phyloP scores from a whole-genome alignment of 2,797 vertebrate species.

The Hirundo rustica region DNA sequence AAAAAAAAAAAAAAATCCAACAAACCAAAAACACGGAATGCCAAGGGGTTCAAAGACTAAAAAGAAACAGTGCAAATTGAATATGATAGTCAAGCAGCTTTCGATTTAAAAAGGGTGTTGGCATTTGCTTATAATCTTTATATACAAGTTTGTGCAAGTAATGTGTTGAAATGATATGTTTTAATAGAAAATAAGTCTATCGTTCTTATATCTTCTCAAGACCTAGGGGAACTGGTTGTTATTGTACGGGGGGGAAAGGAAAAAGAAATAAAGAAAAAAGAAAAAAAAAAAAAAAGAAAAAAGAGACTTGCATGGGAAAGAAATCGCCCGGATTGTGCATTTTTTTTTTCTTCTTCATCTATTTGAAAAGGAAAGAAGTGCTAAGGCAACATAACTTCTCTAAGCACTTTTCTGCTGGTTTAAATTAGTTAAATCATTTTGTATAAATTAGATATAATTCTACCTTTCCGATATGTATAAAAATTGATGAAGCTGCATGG shows the following conservation, averaged over 20 bases:
- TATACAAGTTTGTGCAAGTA: conserved; percentile 80
- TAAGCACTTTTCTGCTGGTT: conserved; percentile 88
- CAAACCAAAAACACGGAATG: conserved; percentile 37
- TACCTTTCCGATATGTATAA: conserved; percentile 85
- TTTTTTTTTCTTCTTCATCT: conserved; percentile 62
- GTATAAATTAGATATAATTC: conserved; percentile 89
- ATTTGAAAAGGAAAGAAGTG: conserved; percentile 83
- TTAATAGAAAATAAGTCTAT: conserved; percentile 73
- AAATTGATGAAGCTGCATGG: conserved; percentile 88
- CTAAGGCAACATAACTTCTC: conserved; percentile 88
- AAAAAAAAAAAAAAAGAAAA: not conserved
- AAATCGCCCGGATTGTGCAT: conserved; percentile 79
- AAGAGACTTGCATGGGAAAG: conserved; percentile 72
- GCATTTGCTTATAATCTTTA: conserved; percentile 78
- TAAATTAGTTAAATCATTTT: conserved; percentile 85
- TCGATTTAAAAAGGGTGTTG: conserved; percentile 77
- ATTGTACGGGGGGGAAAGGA: not conserved
- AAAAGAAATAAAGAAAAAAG: not conserved
- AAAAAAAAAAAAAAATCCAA: conserved; percentile 1
- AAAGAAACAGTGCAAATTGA: conserved; percentile 84
- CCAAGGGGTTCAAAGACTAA: conserved; percentile 68
- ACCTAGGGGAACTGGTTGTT: conserved; percentile 68
- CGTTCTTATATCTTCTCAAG: conserved; percentile 64
- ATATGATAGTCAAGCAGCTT: conserved; percentile 87
- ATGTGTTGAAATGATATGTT: conserved; percentile 75